Evolutionary conservation across 1,140 invertebrate genomes (phyloP).

Genomic region (Anthonomus grandis): DNA sequence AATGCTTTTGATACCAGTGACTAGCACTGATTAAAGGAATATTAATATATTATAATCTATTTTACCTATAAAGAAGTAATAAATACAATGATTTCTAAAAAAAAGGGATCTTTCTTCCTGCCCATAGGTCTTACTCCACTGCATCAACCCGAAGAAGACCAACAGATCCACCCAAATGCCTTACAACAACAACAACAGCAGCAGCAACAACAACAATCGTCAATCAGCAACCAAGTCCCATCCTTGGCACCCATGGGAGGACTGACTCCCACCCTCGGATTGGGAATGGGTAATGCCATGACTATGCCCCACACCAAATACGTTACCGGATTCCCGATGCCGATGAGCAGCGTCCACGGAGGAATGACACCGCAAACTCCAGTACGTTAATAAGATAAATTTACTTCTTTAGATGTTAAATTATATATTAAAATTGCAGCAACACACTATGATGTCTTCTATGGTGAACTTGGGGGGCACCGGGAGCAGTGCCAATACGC

Average conservation of each 20-base stretch:
- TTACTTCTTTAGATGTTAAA: too few species aligned
- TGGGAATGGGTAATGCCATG: constrained; percentile 55
- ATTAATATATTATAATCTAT: too few species aligned
- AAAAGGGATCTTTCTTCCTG: too few species aligned
- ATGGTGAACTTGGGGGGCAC: constrained; percentile 64
- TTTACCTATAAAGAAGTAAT: too few species aligned
- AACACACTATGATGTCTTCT: constrained; percentile 74
- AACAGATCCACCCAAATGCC: constrained; percentile 77
- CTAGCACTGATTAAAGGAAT: too few species aligned
- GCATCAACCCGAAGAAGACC: constrained; percentile 89
- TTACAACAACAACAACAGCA: constrained; percentile 71
- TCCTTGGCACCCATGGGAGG: constrained; percentile 58
- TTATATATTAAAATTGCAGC: too few species aligned
- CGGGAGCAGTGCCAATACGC: constrained; percentile 52
- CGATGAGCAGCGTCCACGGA: constrained; percentile 58
- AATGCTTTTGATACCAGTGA: too few species aligned
- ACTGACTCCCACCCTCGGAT: constrained; percentile 52
- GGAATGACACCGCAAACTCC: constrained; percentile 86
- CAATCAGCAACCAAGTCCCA: constrained; percentile 48
- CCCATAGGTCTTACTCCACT: too few species aligned
- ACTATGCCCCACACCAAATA: constrained; percentile 66
- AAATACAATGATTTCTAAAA: too few species aligned
- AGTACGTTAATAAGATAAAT: constrained; percentile 59
- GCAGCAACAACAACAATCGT: constrained; percentile 52
- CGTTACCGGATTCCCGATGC: constrained; percentile 61